Conservation (phyloP, 2,797 vertebrate species). For the Clarias fuscus region DNA sequence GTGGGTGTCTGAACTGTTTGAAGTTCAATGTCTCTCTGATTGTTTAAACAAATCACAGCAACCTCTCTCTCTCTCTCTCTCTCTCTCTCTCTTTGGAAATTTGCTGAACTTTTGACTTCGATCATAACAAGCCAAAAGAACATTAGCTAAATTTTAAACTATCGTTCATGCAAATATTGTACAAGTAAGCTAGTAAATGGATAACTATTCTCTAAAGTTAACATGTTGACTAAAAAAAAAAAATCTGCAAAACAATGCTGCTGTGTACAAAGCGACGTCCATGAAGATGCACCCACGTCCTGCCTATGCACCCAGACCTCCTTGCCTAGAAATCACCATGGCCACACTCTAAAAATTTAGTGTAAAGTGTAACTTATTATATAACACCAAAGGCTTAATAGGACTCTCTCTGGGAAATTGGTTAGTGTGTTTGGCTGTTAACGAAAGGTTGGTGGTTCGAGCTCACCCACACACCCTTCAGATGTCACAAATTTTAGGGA, state of each 20-base stretch:
- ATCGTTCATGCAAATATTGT: neutral
- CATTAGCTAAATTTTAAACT: neutral
- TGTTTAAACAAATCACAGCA: neutral
- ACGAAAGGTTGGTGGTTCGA: too few relatives aligned
- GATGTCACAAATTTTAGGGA: too few relatives aligned
- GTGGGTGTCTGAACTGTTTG: neutral
- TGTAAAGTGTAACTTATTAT: neutral
- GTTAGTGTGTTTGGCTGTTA: too few relatives aligned
- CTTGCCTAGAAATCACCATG: neutral
- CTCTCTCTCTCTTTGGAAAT: neutral
- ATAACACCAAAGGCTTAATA: neutral
- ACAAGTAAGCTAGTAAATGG: neutral
- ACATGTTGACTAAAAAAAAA: neutral
- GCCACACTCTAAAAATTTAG: neutral
- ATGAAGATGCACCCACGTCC: neutral
- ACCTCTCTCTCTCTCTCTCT: neutral
- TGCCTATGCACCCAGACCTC: neutral
- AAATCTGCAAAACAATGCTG: neutral
- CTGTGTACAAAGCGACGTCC: neutral
- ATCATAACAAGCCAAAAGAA: neutral
- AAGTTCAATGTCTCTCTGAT: neutral
- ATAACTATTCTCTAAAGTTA: neutral
- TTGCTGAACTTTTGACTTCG: neutral
- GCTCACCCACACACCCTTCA: too few relatives aligned
- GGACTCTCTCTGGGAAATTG: too few relatives aligned